Conservation (phyloP, 2,888 invertebrate genomes). For the Glaucopsyche alexis region DNA sequence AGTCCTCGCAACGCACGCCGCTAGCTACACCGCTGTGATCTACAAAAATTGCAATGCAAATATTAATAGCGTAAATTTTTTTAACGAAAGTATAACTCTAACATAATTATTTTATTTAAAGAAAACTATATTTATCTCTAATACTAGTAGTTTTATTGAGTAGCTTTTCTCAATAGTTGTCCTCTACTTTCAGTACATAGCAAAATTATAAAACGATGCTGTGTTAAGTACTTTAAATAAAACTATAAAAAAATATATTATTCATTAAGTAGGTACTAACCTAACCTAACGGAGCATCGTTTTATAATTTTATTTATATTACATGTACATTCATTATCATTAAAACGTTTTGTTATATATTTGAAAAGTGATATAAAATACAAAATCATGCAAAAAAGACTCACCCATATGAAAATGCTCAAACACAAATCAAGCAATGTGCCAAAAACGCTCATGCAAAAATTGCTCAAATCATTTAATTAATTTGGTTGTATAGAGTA, state of each 20-base stretch:
- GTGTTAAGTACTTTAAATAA: no score
- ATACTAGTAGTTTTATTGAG: no score
- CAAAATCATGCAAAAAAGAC: constrained; percentile 42
- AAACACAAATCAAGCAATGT: constrained; percentile 52
- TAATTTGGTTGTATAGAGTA: background rate
- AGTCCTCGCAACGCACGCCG: constrained; percentile 78
- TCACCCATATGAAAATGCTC: constrained; percentile 39
- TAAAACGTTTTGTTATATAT: background rate
- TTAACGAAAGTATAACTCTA: background rate
- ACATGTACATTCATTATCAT: background rate
- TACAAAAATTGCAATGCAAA: constrained; percentile 37
- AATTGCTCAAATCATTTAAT: background rate
- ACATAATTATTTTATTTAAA: background rate
- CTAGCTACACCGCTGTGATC: constrained; percentile 70
- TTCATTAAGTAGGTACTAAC: no score
- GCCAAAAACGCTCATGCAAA: constrained; percentile 57
- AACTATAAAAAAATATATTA: no score
- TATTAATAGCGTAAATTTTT: background rate
- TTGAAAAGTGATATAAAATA: constrained; percentile 23
- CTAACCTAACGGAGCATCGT: no score
- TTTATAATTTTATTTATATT: no score
- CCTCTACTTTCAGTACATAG: no score
- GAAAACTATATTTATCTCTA: no score
- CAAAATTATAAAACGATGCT: no score
- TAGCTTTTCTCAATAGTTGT: no score